Evolutionary conservation across 2,113 vertebrate genomes (phyloP), one percentile per base, ranked within the genome.

Genomic region (Trichechus manatus): DNA sequence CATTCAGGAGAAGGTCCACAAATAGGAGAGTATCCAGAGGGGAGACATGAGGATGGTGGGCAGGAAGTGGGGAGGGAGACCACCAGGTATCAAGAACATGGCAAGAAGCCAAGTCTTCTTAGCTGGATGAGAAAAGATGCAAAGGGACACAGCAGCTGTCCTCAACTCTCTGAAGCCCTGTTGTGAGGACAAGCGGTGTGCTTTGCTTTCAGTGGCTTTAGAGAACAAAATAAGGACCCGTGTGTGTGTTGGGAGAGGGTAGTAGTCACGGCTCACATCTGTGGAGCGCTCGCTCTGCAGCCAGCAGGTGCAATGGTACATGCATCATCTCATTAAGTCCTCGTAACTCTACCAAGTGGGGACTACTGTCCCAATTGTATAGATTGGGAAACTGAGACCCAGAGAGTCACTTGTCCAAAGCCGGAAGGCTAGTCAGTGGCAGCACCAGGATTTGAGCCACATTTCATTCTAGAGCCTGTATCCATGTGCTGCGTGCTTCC

Each of bases 241-340:
- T 0, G 44, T 25, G 36, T 53, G 33, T 39, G n/a, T 50, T 29
- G 36, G 14, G 11, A 4, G 36, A 6, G 25, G 19, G 1, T 9
- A 13, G 44, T 14, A 7, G 11, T 23, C 2, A 4, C 17, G 20
- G 75, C 53, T 56, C 11, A 31, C 7, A 6, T 1, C 33, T 17
- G 29, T 29, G 1, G 33, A 44, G 36, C 19, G 44, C 72, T n/a
- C 0, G 0, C n/a, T 56, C 3, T 47, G 64, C 5, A 4, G 11
- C 36, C 0, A 33, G 19, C 1, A 0, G n/a, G 2, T 1, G 2
- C 47, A 61, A 3, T 0, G 5, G 6, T 31, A 36, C 15, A 42
- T 5, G 11, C 25, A 36, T 19, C 20, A 22, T 17, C 80, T 84
- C 27, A 4, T 36, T 56, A 70, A 86, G 29, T 23, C 6, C 92